Conservation (phyloP, 1,140 invertebrate genomes). For the Calosoma granatense region DNA sequence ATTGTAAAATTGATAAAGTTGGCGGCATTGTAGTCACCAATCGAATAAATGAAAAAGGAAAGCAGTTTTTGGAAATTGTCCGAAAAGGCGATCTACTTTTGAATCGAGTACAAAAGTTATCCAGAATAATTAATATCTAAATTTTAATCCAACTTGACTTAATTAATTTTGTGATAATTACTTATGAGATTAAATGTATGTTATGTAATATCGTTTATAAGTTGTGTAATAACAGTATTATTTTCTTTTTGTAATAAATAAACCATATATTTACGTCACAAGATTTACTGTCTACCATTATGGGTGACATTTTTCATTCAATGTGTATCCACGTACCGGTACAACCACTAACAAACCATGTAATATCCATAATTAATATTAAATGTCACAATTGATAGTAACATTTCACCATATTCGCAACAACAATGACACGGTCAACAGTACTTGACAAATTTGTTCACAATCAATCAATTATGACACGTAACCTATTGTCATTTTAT, state of each 20-base stretch:
- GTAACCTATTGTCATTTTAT: too few species aligned
- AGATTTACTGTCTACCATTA: not conserved
- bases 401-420: too few species aligned
- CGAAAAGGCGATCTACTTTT: slow-evolving; percentile 94
- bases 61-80: slow-evolving; percentile 85
- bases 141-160: not conserved
- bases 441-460: too few species aligned
- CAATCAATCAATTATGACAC: too few species aligned
- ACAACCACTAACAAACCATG: too few species aligned
- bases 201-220: not conserved
- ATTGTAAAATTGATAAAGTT: slow-evolving; percentile 96
- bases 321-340: too few species aligned
- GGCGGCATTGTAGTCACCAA: slow-evolving; percentile 92
- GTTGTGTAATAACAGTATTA: not conserved
- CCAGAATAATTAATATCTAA: slow-evolving; percentile 95
- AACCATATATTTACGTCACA: not conserved
- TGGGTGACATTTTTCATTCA: not conserved
- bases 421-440: too few species aligned
- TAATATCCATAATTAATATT: too few species aligned
- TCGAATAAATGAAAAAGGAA: slow-evolving; percentile 76
- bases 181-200: not conserved
- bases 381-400: too few species aligned
- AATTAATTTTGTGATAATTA: not conserved
- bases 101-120: slow-evolving; percentile 94
- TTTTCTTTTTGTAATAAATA: not conserved